Base-by-base conservation (phyloP, 2,888 invertebrate genomes). In the Seladonia tumulorum region DNA sequence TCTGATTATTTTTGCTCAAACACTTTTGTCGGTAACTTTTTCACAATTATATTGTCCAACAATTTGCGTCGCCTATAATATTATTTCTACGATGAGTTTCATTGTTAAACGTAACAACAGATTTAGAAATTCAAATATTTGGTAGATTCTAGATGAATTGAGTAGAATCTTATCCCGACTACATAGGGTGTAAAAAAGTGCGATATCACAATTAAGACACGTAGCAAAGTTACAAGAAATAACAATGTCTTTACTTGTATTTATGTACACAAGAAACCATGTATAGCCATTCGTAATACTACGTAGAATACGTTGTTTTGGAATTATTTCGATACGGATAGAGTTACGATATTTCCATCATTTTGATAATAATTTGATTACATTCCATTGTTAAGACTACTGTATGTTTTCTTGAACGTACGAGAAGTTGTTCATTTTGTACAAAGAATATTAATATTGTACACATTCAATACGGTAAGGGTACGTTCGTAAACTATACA, bases 311-410 rank as follows among this genome's bases (percentile, higher is more conserved):
- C 10, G 35, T 10, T 22, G 68, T 35, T 35, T 68, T 12, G 22
- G 8, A 39, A 68, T 63, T 63, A 3, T 63, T 63, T 63, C 29
- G 29, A 29, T 29, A 8, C 8, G 3, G 3, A 18, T 63, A 35
- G 63, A 63, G 29, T 63, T 63, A 63, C 8, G 16, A 63, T 25
- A 35, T 63, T 35, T 18, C 29, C 18, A 25, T 63, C 22, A 7
- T 35, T 68, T 68, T 68, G 39, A 68, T 68, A 68, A 35, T 68
- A 39, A 68, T 68, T 68, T 12, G 22, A 10, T 39, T 39, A 68
- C 68, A 39, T 68, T 68, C 39, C 68, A 68, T 68, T 39, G 68
- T 35, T 39, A 39, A 68, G 68, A 68, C 63, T 39, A 22, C 68
- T 10, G 12, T 68, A 68, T 8, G 63, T 39, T 35, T 39, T 39